Conservation (phyloP, 92 coral and sea anemone species). For the Umimayanthus chanpuru region DNA sequence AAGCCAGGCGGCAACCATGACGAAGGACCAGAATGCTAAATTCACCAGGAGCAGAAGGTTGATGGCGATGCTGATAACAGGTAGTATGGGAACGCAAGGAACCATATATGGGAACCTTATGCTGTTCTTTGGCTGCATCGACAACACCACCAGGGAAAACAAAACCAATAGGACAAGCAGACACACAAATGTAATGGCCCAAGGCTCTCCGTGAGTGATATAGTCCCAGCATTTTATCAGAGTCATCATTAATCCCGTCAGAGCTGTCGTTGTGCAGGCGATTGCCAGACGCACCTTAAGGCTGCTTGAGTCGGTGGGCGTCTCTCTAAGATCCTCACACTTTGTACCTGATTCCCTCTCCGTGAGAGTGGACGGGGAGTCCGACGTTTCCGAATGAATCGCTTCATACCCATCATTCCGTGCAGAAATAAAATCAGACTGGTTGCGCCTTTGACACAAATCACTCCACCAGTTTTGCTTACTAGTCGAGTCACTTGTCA, state of each 20-base stretch:
- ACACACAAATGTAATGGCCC: neutral
- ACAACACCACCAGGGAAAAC: neutral
- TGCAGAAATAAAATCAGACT: neutral
- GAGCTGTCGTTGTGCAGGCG: conserved; percentile 1
- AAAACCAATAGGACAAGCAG: neutral
- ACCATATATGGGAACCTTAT: neutral
- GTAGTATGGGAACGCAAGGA: neutral
- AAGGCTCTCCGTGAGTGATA: neutral
- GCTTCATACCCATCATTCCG: neutral
- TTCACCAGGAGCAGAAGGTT: neutral
- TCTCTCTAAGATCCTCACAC: neutral
- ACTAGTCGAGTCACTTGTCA: too few species aligned
- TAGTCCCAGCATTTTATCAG: neutral
- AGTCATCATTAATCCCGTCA: neutral
- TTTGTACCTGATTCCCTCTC: neutral
- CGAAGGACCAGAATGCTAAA: neutral
- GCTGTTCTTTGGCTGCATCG: neutral
- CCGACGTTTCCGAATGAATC: neutral
- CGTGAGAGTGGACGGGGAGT: neutral
- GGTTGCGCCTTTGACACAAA: neutral
- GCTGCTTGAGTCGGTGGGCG: neutral
- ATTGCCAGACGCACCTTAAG: neutral
- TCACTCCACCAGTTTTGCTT: neutral
- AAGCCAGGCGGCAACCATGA: neutral
- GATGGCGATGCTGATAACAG: neutral